phyloP scores from a whole-genome alignment of 2,888 invertebrate species.

The Nomada ruficornis region DNA sequence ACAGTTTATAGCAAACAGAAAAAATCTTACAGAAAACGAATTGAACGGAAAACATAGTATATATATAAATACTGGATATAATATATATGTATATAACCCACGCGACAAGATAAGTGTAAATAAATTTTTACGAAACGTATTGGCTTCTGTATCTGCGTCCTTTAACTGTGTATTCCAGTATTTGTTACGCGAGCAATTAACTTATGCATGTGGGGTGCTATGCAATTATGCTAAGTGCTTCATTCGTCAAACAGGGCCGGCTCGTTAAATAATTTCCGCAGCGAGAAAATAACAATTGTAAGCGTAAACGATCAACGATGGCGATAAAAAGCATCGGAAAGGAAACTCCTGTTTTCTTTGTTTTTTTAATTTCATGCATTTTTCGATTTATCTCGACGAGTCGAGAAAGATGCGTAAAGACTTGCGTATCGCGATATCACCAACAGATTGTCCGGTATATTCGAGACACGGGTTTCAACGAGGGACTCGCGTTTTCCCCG shows the following conservation, averaged over 20 bases:
- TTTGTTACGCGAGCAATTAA: background rate
- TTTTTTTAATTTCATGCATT: too few relatives aligned
- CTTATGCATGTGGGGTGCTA: constrained; percentile 7
- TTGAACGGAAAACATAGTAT: too few relatives aligned
- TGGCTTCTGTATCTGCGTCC: background rate
- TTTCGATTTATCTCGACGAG: background rate
- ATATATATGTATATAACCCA: too few relatives aligned
- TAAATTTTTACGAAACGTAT: background rate
- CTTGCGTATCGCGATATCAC: background rate
- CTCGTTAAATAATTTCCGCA: background rate
- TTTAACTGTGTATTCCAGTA: background rate
- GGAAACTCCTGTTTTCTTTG: background rate
- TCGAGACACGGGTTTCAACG: background rate
- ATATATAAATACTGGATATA: too few relatives aligned
- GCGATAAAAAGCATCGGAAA: background rate
- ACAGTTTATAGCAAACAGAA: too few relatives aligned
- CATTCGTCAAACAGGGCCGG: background rate
- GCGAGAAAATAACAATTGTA: background rate
- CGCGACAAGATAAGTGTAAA: too few relatives aligned
- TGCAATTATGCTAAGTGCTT: constrained; percentile 33
- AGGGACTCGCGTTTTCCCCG: background rate
- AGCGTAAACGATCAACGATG: background rate
- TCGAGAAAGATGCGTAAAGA: background rate
- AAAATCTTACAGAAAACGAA: too few relatives aligned
- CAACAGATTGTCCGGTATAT: background rate